phyloP scores from a whole-genome alignment of 2,888 invertebrate species.

The Acronicta alni region DNA sequence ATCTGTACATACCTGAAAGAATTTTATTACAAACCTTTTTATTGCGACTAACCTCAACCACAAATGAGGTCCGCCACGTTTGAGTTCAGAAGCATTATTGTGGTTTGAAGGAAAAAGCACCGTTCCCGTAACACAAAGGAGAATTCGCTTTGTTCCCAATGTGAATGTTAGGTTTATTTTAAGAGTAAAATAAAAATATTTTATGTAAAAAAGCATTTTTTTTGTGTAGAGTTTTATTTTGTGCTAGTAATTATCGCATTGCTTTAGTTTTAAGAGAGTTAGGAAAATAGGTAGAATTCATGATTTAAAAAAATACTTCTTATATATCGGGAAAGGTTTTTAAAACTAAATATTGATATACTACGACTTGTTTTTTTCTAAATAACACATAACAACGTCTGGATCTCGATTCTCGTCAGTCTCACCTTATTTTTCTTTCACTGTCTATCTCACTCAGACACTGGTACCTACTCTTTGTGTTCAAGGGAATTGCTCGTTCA shows the following conservation, averaged over 20 bases:
- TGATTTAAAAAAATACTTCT: no score
- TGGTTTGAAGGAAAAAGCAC: conserved; percentile 66
- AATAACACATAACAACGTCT: no score
- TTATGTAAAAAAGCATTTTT: conserved; percentile 7
- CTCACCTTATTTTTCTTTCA: no score
- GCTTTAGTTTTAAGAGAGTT: no score
- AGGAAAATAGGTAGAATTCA: no score
- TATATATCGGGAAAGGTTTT: no score
- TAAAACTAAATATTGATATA: no score
- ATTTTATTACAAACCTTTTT: conserved; percentile 64
- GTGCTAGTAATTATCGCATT: not conserved
- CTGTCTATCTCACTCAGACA: no score
- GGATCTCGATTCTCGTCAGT: no score
- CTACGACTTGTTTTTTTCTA: no score
- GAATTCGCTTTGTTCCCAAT: conserved; percentile 55
- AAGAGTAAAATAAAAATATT: conserved; percentile 31
- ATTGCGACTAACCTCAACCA: conserved; percentile 62
- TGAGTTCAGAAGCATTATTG: conserved; percentile 67
- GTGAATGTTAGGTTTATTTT: conserved; percentile 34
- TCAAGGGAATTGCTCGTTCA: no score
- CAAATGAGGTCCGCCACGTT: conserved; percentile 64
- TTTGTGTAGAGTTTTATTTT: not conserved
- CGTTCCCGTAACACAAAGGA: conserved; percentile 46
- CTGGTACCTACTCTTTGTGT: no score
- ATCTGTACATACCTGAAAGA: conserved; percentile 56